phyloP scores from a whole-genome alignment of 2,113 vertebrate species.

The Coptodon rendalli region DNA sequence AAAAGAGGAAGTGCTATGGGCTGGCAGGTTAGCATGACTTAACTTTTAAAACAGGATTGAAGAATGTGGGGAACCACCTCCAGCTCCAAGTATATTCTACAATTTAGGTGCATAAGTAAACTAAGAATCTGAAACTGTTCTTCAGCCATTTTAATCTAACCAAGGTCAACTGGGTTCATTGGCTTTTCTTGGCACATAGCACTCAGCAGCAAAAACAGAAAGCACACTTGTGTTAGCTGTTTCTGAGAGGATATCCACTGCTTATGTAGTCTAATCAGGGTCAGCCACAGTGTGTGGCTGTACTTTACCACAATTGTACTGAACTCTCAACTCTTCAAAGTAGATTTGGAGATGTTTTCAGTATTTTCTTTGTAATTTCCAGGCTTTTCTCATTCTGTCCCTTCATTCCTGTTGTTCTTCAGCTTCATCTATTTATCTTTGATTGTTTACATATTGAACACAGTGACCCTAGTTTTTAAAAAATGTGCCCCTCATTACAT shows the following conservation, averaged over 20 bases:
- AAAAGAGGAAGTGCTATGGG: background rate
- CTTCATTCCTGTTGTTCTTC: background rate
- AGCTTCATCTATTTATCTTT: background rate
- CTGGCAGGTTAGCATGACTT: background rate
- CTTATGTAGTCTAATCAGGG: conserved; percentile 12
- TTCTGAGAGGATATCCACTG: conserved; percentile 9
- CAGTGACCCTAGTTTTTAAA: background rate
- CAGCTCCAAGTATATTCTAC: background rate
- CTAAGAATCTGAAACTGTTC: background rate
- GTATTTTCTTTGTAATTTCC: background rate
- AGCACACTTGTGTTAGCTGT: background rate
- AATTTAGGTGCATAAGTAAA: background rate
- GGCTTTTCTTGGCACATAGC: background rate
- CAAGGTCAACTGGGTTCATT: background rate
- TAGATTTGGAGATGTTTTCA: background rate
- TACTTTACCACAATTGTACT: background rate
- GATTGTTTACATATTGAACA: background rate
- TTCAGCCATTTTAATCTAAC: background rate
- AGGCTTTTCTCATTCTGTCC: background rate
- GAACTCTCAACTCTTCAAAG: background rate
- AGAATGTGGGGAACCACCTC: background rate
- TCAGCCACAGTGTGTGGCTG: conserved; percentile 2
- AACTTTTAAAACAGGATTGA: background rate
- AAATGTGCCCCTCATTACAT: background rate
- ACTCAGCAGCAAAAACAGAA: background rate